phyloP scores from a whole-genome alignment of 2,888 invertebrate genomes.

The Marronus borbonicus region DNA sequence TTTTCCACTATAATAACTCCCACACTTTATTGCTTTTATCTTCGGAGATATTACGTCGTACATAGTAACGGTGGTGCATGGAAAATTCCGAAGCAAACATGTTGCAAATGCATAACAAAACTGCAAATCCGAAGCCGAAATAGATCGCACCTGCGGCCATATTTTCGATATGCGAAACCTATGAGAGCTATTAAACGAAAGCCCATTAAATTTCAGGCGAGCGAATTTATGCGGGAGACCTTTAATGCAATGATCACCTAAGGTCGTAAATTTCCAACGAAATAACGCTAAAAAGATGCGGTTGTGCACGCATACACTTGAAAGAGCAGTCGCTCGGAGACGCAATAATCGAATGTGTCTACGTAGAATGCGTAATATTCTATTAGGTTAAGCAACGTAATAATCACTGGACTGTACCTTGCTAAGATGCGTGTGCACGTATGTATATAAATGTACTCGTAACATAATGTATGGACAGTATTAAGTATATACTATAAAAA shows the following conservation, averaged over 20 bases:
- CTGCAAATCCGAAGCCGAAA: constrained; percentile 50
- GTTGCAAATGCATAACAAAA: constrained; percentile 42
- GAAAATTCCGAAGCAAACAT: constrained; percentile 34
- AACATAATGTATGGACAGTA: no score
- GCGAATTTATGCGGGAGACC: constrained; percentile 54
- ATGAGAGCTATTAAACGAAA: constrained; percentile 53
- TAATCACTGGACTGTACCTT: no score
- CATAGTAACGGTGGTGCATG: neutral
- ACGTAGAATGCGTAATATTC: neutral
- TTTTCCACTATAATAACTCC: neutral
- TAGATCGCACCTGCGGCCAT: constrained; percentile 57
- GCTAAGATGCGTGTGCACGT: no score
- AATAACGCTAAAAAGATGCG: constrained; percentile 40
- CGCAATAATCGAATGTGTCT: neutral
- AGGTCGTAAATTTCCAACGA: constrained; percentile 52
- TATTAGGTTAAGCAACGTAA: no score
- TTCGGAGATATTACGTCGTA: constrained; percentile 1
- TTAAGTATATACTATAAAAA: no score
- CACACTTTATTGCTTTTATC: constrained; percentile 5
- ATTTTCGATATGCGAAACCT: constrained; percentile 56
- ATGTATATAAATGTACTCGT: no score
- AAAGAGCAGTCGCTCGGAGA: neutral
- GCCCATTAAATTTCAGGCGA: constrained; percentile 54
- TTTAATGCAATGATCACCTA: constrained; percentile 54
- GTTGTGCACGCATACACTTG: neutral